Percentiles rank a stretch among this genome's conserved stretches.
phyloP scores from a whole-genome alignment of 2,888 invertebrate species.

The Torymus tubicola region DNA sequence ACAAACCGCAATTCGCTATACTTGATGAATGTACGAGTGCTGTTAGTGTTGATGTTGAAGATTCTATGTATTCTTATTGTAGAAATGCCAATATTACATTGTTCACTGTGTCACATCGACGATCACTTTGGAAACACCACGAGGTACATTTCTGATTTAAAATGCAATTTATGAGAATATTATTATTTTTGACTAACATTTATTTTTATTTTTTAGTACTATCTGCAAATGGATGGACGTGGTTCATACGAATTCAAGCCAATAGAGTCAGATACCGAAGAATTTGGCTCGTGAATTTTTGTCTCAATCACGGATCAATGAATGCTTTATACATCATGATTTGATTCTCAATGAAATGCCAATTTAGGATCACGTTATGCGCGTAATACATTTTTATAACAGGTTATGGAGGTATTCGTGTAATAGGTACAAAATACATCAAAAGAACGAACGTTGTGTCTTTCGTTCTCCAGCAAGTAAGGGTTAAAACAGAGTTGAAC shows the following conservation, averaged over 20 bases:
- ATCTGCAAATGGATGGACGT: conserved; percentile 96
- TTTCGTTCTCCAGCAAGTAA: conserved; percentile 29
- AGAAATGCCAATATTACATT: conserved; percentile 90
- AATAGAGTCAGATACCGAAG: conserved; percentile 91
- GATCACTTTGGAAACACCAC: conserved; percentile 98
- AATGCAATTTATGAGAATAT: neutral
- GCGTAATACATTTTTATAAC: conserved; percentile 44
- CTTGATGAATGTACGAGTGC: conserved; percentile 99
- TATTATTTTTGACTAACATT: neutral
- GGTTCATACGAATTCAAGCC: conserved; percentile 91
- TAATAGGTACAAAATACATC: conserved; percentile 31
- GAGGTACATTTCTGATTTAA: conserved; percentile 79
- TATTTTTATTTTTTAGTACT: conserved; percentile 79
- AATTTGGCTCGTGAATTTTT: conserved; percentile 92
- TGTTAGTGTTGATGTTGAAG: conserved; percentile 98
- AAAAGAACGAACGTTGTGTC: conserved; percentile 31
- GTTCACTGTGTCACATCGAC: conserved; percentile 98
- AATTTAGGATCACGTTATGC: conserved; percentile 33
- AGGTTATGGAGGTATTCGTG: conserved; percentile 51
- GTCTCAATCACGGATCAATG: conserved; percentile 61
- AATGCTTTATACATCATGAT: conserved; percentile 9
- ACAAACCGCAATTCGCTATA: conserved; percentile 98
- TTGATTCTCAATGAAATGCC: conserved; percentile 32
- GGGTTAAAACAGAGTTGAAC: conserved; percentile 18
- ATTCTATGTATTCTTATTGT: conserved; percentile 97